Evolutionary conservation across 2,888 invertebrate genomes (phyloP), one percentile per base, ranked within the genome.

Genomic region (Diabrotica balteata): DNA sequence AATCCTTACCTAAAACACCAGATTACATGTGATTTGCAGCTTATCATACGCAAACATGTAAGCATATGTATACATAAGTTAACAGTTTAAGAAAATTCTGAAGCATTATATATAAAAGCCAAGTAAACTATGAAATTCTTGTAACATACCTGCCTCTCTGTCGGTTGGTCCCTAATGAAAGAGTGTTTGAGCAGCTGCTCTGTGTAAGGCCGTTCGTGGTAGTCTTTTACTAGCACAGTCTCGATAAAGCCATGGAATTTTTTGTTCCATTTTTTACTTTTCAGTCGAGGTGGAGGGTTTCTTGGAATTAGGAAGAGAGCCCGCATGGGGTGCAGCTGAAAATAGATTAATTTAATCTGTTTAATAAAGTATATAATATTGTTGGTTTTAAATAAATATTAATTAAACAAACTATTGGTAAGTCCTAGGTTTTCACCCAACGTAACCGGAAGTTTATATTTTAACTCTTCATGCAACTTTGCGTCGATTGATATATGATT

Each of bases 221-320:
- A 99, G 86, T 99, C 98, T 88, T 99, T 98, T 69, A 98, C 97
- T 85, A 80, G 73, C 80, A 98, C 97, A 78, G 97, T 97, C 86
- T 99, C 98, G 85, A 99, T 97, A 84, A 99, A 99, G 82, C 94
- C 85, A 83, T 98, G 96, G 86, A 98, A 98, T 86, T 96, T 96
- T 85, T 97, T 97, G 69, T 95, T 92, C 98, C 98, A 98, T 84
- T 97, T 97, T 86, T 97, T 97, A 71, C 96, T 96, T 86, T 97
- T 98, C 79, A 99, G 90, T 32, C 98, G 90, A 58, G 99, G 99
- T 60, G 99, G 98, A 62, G 99, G 97, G 77, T 97, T 95, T 86
- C 99, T 98, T 76, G 98, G 98, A 85, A 98, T 98, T 79, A 99
- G 91, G 86, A 98, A 99, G 76, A 98, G 89, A 75, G 98, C 98